Evolutionary conservation across 2,797 vertebrate species (phyloP), one percentile per base, ranked within the genome.

Genomic region (Semaprochilodus insignis): DNA sequence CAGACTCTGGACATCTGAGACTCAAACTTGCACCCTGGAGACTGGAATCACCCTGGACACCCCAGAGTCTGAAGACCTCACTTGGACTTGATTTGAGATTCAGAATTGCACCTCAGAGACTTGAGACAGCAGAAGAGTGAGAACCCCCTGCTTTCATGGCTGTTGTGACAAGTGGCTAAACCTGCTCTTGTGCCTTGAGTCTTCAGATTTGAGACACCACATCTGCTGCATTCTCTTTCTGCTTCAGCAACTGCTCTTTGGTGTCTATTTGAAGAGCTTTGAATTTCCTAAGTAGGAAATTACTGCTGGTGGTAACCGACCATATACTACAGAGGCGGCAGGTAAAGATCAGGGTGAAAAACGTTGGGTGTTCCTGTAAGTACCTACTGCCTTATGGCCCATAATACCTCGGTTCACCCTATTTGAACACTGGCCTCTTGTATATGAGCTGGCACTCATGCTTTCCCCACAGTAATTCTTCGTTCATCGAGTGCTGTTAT

Each of bases 401-500:
- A 19, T 40, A 65, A 55, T 19, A 15, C 36, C 16, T 65, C 62
- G 34, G 19, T 65, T 7, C 15, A 51, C 52, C n/a, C 48, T 36
- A 21, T 66, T 66, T 36, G 60, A 62, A 60, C 59, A 34, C 63
- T 6, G 4, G 31, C 1, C 31, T 69, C 19, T 7, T 17, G 31
- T 31, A 31, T 55, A 6, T 0, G 0, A 27, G n/a, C 40, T 73
- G 36, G 73, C 25, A 52, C 21, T 17, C 6, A 73, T 25, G 5
- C 21, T 6, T 15, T 74, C 52, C 23, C 3, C 69, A 54, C 60
- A 23, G 17, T 34, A 51, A 57, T 75, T 25, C 72, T 67, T 48
- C 60, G 36, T 66, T 15, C 15, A 27, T 59, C 36, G 71, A 74
- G 60, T 51, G 73, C 63, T 36, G 73, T 66, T 63, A 52, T 74